Percentiles rank a stretch among this genome's conserved stretches.
Conservation (phyloP, 2,888 invertebrate species). For the Hedya salicella region DNA sequence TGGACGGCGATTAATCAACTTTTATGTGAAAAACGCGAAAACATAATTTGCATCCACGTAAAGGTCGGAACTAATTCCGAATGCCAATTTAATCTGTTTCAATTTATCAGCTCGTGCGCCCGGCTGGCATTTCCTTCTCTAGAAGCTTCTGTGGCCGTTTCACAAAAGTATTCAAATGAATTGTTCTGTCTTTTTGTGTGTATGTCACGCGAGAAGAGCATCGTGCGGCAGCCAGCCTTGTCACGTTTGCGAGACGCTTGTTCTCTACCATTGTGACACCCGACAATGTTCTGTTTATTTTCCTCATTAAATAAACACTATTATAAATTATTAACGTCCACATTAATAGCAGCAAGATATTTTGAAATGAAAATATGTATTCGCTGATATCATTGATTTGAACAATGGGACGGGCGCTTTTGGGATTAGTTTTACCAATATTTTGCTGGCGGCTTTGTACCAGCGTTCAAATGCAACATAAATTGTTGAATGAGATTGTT, state of each 20-base stretch:
- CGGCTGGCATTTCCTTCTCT: conserved; percentile 46
- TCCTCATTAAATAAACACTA: conserved; percentile 49
- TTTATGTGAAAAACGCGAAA: conserved; percentile 35
- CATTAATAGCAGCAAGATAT: conserved; percentile 32
- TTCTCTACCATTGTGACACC: conserved; percentile 48
- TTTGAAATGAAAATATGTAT: conserved; percentile 41
- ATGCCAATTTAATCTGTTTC: conserved; percentile 47
- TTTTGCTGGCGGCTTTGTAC: conserved; percentile 24
- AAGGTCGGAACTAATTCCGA: conserved; percentile 28
- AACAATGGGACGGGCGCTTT: conserved; percentile 32
- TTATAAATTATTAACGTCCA: conserved; percentile 42
- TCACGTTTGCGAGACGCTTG: conserved; percentile 33
- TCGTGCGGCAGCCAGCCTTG: conserved; percentile 59
- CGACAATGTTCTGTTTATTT: conserved; percentile 52
- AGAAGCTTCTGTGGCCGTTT: conserved; percentile 48
- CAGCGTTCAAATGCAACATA: not conserved
- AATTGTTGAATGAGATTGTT: not conserved
- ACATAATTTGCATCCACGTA: conserved; percentile 40
- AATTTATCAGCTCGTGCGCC: conserved; percentile 50
- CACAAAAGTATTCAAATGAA: conserved; percentile 57
- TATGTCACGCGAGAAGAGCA: conserved; percentile 53
- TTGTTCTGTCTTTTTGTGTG: conserved; percentile 50
- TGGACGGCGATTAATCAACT: conserved; percentile 37
- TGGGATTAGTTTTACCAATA: conserved; percentile 35
- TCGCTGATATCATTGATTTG: conserved; percentile 38